These are phyloP conservation scores for Ctenosaura bakeri DNA, from an alignment of 2,797 vertebrate species.

Conservation along the genomic window DNA sequence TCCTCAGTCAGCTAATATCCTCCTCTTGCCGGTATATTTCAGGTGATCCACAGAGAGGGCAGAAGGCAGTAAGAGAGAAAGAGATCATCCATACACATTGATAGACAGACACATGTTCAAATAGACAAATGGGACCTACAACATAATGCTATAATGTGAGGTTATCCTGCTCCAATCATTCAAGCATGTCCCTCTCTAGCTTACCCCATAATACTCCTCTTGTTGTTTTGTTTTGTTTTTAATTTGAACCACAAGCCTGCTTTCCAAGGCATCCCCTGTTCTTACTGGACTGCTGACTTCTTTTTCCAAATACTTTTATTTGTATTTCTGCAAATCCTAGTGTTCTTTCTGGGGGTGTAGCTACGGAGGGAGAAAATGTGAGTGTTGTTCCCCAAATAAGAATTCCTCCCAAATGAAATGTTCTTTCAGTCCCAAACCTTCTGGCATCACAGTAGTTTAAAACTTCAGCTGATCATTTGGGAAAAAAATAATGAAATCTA, in stretches of 20 bases:
- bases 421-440: no score
- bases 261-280: not conserved
- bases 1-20: no score
- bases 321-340: not conserved
- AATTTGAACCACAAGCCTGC: not conserved
- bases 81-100: no score
- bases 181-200: not conserved
- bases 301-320: not conserved
- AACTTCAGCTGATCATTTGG: no score
- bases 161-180: not conserved
- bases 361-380: no score
- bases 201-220: not conserved
- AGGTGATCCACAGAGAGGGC: no score
- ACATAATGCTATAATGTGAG: not conserved
- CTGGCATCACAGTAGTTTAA: no score
- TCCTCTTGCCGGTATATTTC: no score
- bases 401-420: no score
- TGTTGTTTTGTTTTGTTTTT: not conserved
- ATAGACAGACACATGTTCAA: not conserved
- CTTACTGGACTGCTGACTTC: not conserved
- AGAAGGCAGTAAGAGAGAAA: no score
- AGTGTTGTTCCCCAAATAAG: no score
- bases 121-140: not conserved
- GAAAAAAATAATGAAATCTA: no score
- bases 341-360: not conserved